Percentiles rank a stretch among this genome's conserved stretches.
Conservation (phyloP, 2,113 vertebrate species). For the Heloderma charlesbogerti region DNA sequence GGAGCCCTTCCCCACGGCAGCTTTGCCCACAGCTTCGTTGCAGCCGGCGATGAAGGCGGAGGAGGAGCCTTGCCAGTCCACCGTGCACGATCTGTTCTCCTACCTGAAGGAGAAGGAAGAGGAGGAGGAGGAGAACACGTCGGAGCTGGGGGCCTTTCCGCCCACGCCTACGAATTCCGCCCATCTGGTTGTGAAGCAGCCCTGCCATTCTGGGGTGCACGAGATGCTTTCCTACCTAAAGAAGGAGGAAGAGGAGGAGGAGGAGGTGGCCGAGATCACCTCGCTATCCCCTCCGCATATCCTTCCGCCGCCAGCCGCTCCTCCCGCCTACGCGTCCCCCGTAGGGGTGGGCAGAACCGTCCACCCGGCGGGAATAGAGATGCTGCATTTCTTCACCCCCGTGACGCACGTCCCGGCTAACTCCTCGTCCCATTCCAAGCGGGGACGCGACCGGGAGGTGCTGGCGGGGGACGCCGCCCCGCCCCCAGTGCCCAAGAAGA, state of each 20-base stretch:
- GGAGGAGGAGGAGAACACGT: not conserved
- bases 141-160: not conserved
- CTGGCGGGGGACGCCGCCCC: not conserved
- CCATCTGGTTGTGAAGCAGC: not conserved
- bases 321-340: not conserved
- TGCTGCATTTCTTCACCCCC: not conserved
- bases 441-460: not conserved
- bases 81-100: not conserved
- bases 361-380: not conserved
- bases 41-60: not conserved
- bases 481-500: not conserved
- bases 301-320: not conserved
- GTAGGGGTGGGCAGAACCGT: not conserved
- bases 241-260: conserved; percentile 15
- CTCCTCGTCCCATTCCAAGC: not conserved
- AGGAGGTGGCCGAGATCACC: not conserved
- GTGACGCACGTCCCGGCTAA: not conserved
- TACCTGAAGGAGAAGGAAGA: conserved; percentile 26
- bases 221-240: conserved; percentile 18
- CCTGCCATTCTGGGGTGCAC: not conserved
- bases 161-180: rapidly evolving
- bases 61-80: not conserved
- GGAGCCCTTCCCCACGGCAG: too few relatives aligned
- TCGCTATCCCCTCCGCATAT: not conserved
- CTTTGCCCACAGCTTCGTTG: rapidly evolving